Percentiles rank a stretch among this genome's conserved stretches.
Evolutionary conservation across 2,797 vertebrate species (phyloP).

Genomic region (Antrozous pallidus): DNA sequence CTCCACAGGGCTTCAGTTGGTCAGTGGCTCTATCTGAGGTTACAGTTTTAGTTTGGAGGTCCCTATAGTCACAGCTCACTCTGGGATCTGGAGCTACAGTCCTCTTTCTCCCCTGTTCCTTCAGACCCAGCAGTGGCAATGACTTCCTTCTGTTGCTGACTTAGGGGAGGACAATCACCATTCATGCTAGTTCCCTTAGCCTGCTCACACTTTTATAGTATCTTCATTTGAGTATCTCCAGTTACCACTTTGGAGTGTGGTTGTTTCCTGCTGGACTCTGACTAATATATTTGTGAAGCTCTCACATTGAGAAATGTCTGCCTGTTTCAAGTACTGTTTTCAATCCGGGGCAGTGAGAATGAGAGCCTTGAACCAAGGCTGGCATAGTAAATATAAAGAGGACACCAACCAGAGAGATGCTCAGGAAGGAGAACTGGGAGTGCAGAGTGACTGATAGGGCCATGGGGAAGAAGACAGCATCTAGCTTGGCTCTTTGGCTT

Average conservation of each 20-base stretch:
- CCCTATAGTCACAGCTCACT: background rate
- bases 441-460: background rate
- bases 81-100: background rate
- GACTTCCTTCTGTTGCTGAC: background rate
- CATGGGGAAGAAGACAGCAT: background rate
- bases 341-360: background rate
- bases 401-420: background rate
- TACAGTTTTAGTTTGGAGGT: background rate
- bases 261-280: background rate
- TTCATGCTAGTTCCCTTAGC: background rate
- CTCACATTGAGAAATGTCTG: background rate
- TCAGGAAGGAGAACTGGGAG: background rate
- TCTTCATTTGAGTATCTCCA: background rate
- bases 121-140: background rate
- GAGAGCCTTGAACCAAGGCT: background rate
- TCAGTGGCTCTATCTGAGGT: background rate
- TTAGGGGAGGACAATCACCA: no score
- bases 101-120: background rate
- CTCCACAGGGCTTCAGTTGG: accelerated
- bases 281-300: background rate
- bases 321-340: background rate
- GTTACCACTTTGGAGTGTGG: background rate
- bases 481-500: background rate
- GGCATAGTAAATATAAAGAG: background rate
- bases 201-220: background rate